These are phyloP conservation scores for Hylaeus anthracinus DNA, from an alignment of 1,140 invertebrate genomes.

Conservation along the genomic window DNA sequence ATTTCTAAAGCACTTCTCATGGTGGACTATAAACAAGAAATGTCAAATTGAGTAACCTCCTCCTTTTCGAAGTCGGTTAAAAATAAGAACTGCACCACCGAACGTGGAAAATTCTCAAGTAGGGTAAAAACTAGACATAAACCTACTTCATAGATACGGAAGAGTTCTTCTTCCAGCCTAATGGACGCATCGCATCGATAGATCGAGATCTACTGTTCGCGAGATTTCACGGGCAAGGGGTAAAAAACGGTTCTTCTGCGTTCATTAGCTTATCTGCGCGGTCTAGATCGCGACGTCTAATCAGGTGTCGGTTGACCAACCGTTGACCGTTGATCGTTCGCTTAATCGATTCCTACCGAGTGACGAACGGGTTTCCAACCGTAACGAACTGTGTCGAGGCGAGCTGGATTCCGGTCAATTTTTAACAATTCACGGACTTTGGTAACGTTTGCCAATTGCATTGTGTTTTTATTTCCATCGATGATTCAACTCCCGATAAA, in stretches of 20 bases:
- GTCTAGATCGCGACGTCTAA: conserved; percentile 35
- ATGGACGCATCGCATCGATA: too few relatives aligned
- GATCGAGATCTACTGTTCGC: neutral
- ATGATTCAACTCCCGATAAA: too few relatives aligned
- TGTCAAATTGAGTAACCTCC: too few relatives aligned
- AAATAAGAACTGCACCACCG: too few relatives aligned
- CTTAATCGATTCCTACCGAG: conserved; percentile 54
- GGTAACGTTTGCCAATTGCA: conserved; percentile 23
- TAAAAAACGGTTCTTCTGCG: too few relatives aligned
- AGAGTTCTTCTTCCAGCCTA: too few relatives aligned
- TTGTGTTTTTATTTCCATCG: neutral
- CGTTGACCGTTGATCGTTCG: conserved; percentile 19
- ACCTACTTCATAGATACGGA: too few relatives aligned
- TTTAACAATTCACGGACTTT: conserved; percentile 16
- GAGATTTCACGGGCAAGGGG: neutral
- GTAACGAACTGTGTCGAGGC: conserved; percentile 48
- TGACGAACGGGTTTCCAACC: conserved; percentile 42
- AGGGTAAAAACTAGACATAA: too few relatives aligned
- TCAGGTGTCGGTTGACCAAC: conserved; percentile 4
- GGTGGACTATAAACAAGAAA: too few relatives aligned
- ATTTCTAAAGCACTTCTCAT: too few relatives aligned
- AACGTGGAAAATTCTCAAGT: too few relatives aligned
- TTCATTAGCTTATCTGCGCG: conserved; percentile 49
- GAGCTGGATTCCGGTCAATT: conserved; percentile 44
- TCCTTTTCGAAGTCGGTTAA: too few relatives aligned